phyloP scores from a whole-genome alignment of 2,888 invertebrate species.

The Agriopis aurantiaria region DNA sequence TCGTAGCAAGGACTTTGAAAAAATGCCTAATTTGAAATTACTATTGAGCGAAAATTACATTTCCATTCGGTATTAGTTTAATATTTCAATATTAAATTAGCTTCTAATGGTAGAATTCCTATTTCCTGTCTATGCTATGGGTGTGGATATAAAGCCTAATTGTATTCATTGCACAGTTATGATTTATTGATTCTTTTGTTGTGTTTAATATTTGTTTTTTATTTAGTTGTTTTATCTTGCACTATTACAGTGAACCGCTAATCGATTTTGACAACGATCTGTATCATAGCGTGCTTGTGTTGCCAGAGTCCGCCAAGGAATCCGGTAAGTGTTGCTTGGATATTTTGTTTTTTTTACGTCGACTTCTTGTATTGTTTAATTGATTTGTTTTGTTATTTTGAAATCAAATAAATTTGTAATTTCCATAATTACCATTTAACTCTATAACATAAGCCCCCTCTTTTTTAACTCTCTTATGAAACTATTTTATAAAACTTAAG shows the following conservation, averaged over 20 bases:
- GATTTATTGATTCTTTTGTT: constrained; percentile 14
- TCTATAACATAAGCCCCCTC: no score
- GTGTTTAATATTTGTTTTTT: constrained; percentile 26
- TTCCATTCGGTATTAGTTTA: no score
- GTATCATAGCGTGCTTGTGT: constrained; percentile 76
- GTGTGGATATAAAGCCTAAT: not conserved
- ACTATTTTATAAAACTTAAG: not conserved
- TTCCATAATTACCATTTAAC: constrained; percentile 23
- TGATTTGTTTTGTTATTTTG: not conserved
- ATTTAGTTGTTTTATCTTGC: constrained; percentile 47
- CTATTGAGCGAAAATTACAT: no score
- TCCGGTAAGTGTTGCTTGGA: constrained; percentile 64
- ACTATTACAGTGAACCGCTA: constrained; percentile 75
- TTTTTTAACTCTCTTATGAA: no score
- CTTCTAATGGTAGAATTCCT: not conserved
- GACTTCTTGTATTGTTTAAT: constrained; percentile 6
- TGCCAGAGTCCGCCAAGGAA: constrained; percentile 78
- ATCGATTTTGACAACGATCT: constrained; percentile 82
- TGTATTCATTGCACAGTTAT: constrained; percentile 23
- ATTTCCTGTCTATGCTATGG: not conserved
- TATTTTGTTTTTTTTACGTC: constrained; percentile 16
- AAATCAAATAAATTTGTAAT: constrained; percentile 7
- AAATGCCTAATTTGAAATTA: no score
- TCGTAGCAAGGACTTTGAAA: not conserved
- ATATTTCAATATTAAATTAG: not conserved